Evolutionary conservation across 2,797 vertebrate genomes (phyloP).

Genomic region (Phalloptychus januarius): DNA sequence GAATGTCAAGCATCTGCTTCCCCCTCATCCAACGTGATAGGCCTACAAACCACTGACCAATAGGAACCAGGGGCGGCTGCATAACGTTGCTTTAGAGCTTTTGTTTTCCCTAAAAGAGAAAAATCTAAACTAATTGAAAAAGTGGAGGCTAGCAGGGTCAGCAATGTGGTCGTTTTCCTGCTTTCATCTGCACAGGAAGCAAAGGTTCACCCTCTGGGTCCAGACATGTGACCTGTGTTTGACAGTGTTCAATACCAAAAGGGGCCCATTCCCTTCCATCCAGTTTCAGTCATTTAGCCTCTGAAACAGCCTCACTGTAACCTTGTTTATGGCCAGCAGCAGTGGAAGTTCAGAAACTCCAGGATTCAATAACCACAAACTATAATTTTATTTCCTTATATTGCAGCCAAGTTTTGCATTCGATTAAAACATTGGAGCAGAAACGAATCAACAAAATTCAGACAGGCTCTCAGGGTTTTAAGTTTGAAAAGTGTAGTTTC

Average conservation of each 20-base stretch:
- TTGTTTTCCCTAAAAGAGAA: conserved; percentile 18
- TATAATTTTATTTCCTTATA: neutral
- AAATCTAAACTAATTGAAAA: neutral
- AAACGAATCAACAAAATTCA: neutral
- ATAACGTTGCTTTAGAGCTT: conserved; percentile 16
- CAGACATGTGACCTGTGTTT: neutral
- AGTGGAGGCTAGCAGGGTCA: neutral
- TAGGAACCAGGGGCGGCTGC: conserved; percentile 66
- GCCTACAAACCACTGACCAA: conserved; percentile 58
- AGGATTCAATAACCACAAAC: neutral
- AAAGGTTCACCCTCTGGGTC: neutral
- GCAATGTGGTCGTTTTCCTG: neutral
- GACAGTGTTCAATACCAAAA: neutral
- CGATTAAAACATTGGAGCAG: neutral
- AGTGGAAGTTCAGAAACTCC: neutral
- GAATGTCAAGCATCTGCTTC: conserved; percentile 48
- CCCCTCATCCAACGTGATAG: conserved; percentile 42
- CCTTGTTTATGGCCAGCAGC: neutral
- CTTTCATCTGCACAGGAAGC: neutral
- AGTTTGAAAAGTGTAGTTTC: neutral
- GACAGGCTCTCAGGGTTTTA: neutral
- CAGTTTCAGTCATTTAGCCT: neutral
- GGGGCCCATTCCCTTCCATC: neutral
- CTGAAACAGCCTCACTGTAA: neutral
- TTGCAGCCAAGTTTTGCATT: neutral